Conservation (phyloP, 2,888 invertebrate genomes). For the Epiblema foenella region DNA sequence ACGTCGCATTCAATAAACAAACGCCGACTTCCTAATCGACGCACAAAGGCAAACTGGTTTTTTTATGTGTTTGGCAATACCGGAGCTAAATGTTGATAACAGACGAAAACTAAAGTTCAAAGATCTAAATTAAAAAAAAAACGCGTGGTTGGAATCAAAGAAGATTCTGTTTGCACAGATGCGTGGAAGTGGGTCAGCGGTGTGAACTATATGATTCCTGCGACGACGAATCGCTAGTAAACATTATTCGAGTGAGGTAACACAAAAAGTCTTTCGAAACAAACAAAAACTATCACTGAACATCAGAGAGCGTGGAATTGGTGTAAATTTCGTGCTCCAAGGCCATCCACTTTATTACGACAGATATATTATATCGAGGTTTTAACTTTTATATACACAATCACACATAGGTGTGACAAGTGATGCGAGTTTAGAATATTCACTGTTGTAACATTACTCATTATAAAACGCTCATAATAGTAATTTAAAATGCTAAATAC, state of each 20-base stretch:
- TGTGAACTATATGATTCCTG: conserved; percentile 63
- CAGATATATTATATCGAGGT: conserved; percentile 20
- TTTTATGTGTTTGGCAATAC: conserved; percentile 30
- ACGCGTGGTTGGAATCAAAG: conserved; percentile 59
- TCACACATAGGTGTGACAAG: not conserved
- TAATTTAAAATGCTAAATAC: conserved; percentile 19
- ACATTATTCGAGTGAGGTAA: conserved; percentile 64
- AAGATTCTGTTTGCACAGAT: conserved; percentile 71
- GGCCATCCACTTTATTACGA: conserved; percentile 66
- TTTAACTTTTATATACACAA: not conserved
- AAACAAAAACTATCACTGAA: conserved; percentile 59
- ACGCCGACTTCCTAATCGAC: conserved; percentile 42
- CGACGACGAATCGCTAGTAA: conserved; percentile 56
- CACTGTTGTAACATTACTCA: not conserved
- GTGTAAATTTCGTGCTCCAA: conserved; percentile 69
- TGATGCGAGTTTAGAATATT: not conserved
- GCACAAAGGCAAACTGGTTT: conserved; percentile 9
- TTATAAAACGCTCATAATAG: not conserved
- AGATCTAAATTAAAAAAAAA: conserved; percentile 46
- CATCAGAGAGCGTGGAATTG: conserved; percentile 66
- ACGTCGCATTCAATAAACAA: conserved; percentile 53
- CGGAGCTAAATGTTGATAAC: conserved; percentile 6
- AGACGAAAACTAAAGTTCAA: conserved; percentile 46
- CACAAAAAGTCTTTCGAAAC: conserved; percentile 67
- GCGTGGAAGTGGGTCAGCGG: conserved; percentile 76